A percentile compares a stretch with the other conserved stretches of the same genome.
Evolutionary conservation across 30 jellyfish, hydroid and myxozoan genomes (phyloP).

Genomic region (Aurelia sp.): DNA sequence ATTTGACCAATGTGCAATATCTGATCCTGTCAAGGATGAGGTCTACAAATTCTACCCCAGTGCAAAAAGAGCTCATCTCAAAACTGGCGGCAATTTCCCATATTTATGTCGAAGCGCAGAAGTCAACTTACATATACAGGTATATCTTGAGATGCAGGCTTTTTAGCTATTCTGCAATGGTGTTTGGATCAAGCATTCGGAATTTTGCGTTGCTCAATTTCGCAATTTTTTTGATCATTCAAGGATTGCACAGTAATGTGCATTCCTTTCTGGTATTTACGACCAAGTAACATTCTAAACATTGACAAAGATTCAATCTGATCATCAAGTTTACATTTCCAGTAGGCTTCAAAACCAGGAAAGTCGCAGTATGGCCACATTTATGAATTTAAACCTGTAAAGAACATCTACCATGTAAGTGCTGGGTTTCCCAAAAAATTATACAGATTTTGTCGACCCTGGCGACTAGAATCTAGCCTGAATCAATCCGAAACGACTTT

Average conservation of each 20-base stretch:
- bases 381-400: too few species aligned
- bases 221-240: too few species aligned
- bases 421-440: too few species aligned
- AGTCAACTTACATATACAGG: constrained; percentile 95
- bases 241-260: too few species aligned
- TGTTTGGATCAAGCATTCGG: too few species aligned
- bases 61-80: constrained; percentile 95
- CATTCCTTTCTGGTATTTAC: too few species aligned
- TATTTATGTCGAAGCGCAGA: constrained; percentile 96
- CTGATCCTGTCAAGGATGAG: constrained; percentile 96
- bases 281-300: background rate
- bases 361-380: background rate
- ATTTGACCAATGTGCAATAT: constrained; percentile 95
- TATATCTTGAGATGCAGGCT: background rate
- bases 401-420: too few species aligned
- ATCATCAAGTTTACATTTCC: background rate
- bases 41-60: constrained; percentile 95
- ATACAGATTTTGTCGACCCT: too few species aligned
- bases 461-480: too few species aligned
- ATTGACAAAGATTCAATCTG: background rate
- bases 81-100: constrained; percentile 97
- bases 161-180: too few species aligned
- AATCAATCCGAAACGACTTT: too few species aligned
- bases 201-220: too few species aligned
- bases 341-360: background rate